Conservation (phyloP, 2,888 invertebrate genomes). For the Dynastes tityus region DNA sequence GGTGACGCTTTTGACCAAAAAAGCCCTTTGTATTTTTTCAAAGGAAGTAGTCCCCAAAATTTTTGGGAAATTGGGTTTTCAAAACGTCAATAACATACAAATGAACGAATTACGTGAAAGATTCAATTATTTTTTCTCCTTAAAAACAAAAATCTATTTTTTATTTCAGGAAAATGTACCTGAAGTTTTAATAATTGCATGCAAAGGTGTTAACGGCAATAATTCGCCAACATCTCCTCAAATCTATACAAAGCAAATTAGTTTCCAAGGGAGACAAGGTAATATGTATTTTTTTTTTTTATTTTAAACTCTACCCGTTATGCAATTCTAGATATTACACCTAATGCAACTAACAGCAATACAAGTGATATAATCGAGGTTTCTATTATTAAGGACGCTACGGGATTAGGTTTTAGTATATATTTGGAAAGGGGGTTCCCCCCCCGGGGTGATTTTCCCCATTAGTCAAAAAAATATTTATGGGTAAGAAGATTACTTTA, state of each 20-base stretch:
- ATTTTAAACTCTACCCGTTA: neutral
- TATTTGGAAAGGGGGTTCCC: conserved; percentile 95
- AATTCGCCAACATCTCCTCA: conserved; percentile 4
- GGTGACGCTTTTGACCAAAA: too few relatives aligned
- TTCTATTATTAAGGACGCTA: conserved; percentile 82
- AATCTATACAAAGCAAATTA: conserved; percentile 19
- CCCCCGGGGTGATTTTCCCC: conserved; percentile 93
- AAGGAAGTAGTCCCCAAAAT: too few relatives aligned
- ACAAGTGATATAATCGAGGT: conserved; percentile 60
- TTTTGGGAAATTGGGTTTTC: too few relatives aligned
- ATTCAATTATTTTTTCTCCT: neutral
- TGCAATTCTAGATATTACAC: conserved; percentile 1
- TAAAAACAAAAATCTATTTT: conserved; percentile 12
- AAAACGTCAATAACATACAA: too few relatives aligned
- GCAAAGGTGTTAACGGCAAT: conserved; percentile 57
- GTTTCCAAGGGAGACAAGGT: conserved; percentile 8
- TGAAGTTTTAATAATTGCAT: conserved; percentile 61
- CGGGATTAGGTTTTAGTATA: conserved; percentile 94
- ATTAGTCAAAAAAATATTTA: conserved; percentile 93
- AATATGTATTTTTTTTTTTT: neutral
- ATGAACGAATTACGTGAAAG: conserved; percentile 2
- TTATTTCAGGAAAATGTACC: conserved; percentile 59
- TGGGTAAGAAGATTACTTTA: conserved; percentile 76
- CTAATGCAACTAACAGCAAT: conserved; percentile 10
- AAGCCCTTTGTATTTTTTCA: too few relatives aligned